These are phyloP conservation scores for Bombylius discolor DNA, from an alignment of 2,888 invertebrate genomes.

Conservation along the genomic window DNA sequence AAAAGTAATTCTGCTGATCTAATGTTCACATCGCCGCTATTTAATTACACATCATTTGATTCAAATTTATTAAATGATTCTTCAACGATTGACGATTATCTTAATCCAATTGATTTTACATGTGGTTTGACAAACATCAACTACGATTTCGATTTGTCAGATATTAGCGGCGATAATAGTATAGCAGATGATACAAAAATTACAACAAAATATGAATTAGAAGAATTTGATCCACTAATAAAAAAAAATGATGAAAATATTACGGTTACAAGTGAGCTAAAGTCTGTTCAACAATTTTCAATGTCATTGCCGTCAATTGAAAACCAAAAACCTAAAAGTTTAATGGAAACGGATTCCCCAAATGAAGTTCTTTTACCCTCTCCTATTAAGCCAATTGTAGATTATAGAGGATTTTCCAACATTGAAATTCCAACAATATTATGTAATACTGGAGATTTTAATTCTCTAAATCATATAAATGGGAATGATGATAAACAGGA, in stretches of 20 bases:
- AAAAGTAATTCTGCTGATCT: slow-evolving; percentile 36
- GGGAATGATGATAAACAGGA: not conserved
- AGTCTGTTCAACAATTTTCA: not conserved
- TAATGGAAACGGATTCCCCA: slow-evolving; percentile 32
- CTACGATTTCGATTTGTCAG: slow-evolving; percentile 64
- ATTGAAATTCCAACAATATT: slow-evolving; percentile 52
- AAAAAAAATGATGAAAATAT: slow-evolving; percentile 9
- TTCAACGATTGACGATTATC: slow-evolving; percentile 46
- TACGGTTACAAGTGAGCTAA: not conserved
- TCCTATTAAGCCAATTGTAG: slow-evolving; percentile 42
- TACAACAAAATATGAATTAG: slow-evolving; percentile 31
- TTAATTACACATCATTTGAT: slow-evolving; percentile 42
- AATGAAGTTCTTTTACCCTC: slow-evolving; percentile 43
- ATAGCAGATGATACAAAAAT: slow-evolving; percentile 44
- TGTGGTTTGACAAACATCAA: slow-evolving; percentile 56
- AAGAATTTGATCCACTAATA: slow-evolving; percentile 34
- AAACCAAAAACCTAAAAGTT: slow-evolving; percentile 18
- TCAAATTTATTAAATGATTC: slow-evolving; percentile 41
- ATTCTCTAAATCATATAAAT: slow-evolving; percentile 21
- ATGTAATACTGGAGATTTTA: slow-evolving; percentile 48
- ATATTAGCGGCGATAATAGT: slow-evolving; percentile 59
- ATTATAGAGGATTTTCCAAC: slow-evolving; percentile 49
- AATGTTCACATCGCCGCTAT: slow-evolving; percentile 45
- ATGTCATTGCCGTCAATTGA: slow-evolving; percentile 1
- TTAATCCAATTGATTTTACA: slow-evolving; percentile 38